Conservation (phyloP, 2,888 invertebrate genomes). For the Lycia hirtaria region DNA sequence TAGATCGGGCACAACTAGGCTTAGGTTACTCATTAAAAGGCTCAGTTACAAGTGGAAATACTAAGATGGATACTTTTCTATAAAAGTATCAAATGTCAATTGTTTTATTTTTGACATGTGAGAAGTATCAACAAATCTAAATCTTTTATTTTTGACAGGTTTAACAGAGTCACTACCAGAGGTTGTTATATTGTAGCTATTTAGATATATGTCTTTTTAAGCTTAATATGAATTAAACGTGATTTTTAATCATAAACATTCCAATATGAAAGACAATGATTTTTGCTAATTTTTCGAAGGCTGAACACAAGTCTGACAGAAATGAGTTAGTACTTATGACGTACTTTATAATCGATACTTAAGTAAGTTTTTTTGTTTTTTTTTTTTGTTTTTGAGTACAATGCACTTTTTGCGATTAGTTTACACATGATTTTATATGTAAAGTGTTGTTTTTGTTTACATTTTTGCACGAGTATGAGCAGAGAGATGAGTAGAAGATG, state of each 20-base stretch:
- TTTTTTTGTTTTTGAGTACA: slow-evolving; percentile 61
- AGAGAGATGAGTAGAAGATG: too few relatives aligned
- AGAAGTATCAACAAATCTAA: background rate
- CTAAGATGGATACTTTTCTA: background rate
- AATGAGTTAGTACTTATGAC: slow-evolving; percentile 50
- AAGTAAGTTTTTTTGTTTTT: slow-evolving; percentile 52
- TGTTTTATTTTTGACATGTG: background rate
- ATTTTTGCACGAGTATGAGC: slow-evolving; percentile 49
- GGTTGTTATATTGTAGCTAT: slow-evolving; percentile 60
- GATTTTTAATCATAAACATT: slow-evolving; percentile 76
- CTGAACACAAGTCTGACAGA: slow-evolving; percentile 70
- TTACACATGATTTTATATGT: slow-evolving; percentile 54
- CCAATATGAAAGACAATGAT: slow-evolving; percentile 72
- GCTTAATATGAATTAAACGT: slow-evolving; percentile 46
- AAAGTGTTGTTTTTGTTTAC: slow-evolving; percentile 60
- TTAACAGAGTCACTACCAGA: slow-evolving; percentile 41
- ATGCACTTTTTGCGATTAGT: slow-evolving; percentile 69
- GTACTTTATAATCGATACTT: slow-evolving; percentile 60
- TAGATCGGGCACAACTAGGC: slow-evolving; percentile 47
- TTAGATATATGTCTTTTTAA: slow-evolving; percentile 28
- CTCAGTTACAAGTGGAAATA: slow-evolving; percentile 10
- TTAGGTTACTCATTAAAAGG: slow-evolving; percentile 26
- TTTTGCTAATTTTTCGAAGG: slow-evolving; percentile 69
- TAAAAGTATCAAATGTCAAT: background rate
- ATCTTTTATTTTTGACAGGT: slow-evolving; percentile 26